These are phyloP conservation scores for Dipodomys merriami DNA, from an alignment of 2,113 vertebrate species.

Conservation along the genomic window DNA sequence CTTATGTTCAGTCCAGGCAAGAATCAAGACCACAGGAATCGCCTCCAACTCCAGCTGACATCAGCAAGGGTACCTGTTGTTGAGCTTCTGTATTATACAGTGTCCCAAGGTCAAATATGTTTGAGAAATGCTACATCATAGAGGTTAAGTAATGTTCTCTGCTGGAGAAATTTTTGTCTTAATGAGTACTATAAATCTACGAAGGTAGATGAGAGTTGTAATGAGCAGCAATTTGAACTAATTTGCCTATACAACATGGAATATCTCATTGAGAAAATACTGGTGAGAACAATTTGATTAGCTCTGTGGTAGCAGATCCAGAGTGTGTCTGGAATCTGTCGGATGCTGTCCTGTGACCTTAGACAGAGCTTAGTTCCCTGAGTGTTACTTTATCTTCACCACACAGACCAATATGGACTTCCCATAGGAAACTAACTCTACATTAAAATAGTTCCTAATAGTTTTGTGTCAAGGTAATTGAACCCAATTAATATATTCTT, in stretches of 20 bases:
- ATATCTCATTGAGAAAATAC: slow-evolving; percentile 13
- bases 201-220: background rate
- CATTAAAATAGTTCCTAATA: slow-evolving; percentile 15
- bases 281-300: background rate
- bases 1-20: background rate
- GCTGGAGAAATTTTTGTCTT: background rate
- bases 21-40: background rate
- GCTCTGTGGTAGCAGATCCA: background rate
- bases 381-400: background rate
- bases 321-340: background rate
- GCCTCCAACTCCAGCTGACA: background rate
- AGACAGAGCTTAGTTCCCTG: background rate
- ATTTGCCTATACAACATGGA: background rate
- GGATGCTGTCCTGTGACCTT: background rate
- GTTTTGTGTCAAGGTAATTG: background rate
- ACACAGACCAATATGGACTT: slow-evolving; percentile 10
- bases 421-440: slow-evolving; percentile 39
- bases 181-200: background rate
- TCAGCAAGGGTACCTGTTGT: background rate
- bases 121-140: background rate
- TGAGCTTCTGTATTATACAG: background rate
- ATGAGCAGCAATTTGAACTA: background rate
- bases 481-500: slow-evolving; percentile 36
- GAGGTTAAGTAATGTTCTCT: slow-evolving; percentile 9
- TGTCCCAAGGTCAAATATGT: background rate